Evolutionary conservation across 1,140 invertebrate species (phyloP), one percentile per base, ranked within the genome.

Genomic region (Popillia japonica): DNA sequence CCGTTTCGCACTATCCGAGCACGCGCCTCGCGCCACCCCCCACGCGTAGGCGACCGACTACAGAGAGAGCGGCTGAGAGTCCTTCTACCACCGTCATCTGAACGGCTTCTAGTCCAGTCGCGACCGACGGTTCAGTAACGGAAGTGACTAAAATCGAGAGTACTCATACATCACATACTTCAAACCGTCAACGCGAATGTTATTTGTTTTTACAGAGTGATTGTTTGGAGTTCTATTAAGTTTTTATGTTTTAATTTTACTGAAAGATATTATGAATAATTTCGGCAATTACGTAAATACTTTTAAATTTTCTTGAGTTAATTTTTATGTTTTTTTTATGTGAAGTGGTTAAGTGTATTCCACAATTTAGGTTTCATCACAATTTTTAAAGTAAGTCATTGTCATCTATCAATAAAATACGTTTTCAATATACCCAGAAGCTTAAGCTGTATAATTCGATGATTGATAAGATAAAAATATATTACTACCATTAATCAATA

Each of bases 21-120:
- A 76, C 75, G 75, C 75, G 75, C 75, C 48, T 17, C 48, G 17
- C 48, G 48, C 48, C 40, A 41, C 75, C 75, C 72, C 75, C 75
- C 75, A 76, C 75, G 75, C 75, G 55, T 42, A 76, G 22, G 22
- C 75, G 75, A 55, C 17, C 48, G 48, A 14, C 17, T 55, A 14
- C 48, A 55, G 48, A 55, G 48, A 55, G 48, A 55, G 48, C 48
- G 48, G 6, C 48, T 17, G 48, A 55, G n/a, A 17, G 48, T 55
- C 48, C 48, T 55, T 55, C 48, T 55, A n/a, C 48, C 48, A 55
- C 48, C 48, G 48, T 17, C 48, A n/a, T 55, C 48, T n/a, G 14
- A n/a, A 9, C 48, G 48, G 48, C 14, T 55, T 55, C 48, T 17
- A 55, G 48, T 55, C 17, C 17, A 55, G 48, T 55, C 17, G 48